phyloP scores from a whole-genome alignment of 2,797 vertebrate genomes.

The Propithecus deckenii region DNA sequence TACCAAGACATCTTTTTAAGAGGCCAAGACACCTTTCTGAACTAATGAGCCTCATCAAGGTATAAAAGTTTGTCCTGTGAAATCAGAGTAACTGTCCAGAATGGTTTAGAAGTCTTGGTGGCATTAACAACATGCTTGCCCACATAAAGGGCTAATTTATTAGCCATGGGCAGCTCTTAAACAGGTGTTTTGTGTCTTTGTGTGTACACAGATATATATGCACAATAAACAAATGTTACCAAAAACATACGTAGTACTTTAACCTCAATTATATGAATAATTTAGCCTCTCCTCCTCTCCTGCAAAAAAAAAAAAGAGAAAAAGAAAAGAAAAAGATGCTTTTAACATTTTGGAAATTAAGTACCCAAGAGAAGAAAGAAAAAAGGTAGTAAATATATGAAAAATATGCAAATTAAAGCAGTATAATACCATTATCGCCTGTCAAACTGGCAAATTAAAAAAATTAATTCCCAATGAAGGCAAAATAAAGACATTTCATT shows the following conservation, averaged over 20 bases:
- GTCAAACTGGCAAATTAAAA: conserved; percentile 71
- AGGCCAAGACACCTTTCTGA: background rate
- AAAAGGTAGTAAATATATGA: conserved; percentile 70
- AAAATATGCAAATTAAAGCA: conserved; percentile 71
- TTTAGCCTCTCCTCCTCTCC: background rate
- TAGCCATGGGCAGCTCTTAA: background rate
- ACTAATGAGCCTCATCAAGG: background rate
- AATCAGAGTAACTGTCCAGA: background rate
- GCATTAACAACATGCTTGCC: background rate
- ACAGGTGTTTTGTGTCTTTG: background rate
- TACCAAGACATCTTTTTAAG: background rate
- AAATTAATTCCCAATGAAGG: conserved; percentile 70
- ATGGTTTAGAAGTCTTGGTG: background rate
- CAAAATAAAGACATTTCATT: conserved; percentile 72
- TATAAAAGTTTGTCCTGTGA: background rate
- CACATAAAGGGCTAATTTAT: background rate
- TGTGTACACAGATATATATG: background rate
- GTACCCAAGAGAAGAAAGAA: conserved; percentile 53
- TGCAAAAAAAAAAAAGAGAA: background rate
- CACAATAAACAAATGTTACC: background rate
- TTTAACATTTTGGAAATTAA: conserved; percentile 51
- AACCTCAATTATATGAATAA: background rate
- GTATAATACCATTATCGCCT: conserved; percentile 61
- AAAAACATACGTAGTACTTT: background rate
- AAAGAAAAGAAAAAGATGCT: conserved; percentile 1